Conservation (phyloP, 2,888 invertebrate species). For the Adelphocoris suturalis region DNA sequence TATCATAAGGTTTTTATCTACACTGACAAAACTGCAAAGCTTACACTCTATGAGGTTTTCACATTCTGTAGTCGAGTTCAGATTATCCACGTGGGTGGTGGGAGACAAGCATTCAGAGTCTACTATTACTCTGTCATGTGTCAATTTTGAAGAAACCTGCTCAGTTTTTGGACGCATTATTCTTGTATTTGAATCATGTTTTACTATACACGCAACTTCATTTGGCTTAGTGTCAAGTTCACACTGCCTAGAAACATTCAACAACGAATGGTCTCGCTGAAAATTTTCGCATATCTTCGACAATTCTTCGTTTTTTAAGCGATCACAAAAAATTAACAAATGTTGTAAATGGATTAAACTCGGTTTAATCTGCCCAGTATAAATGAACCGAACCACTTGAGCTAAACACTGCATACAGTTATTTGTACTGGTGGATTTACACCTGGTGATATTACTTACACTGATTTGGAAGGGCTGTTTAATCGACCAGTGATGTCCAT, state of each 20-base stretch:
- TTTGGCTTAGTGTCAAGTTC: neutral
- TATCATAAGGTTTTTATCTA: conserved; percentile 47
- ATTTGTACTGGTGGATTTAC: conserved; percentile 58
- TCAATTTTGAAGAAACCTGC: neutral
- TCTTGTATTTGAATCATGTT: neutral
- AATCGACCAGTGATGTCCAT: conserved; percentile 67
- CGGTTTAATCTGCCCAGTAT: conserved; percentile 70
- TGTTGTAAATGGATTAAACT: conserved; percentile 61
- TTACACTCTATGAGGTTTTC: conserved; percentile 21
- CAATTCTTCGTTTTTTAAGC: conserved; percentile 62
- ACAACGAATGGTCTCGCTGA: neutral
- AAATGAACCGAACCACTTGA: conserved; percentile 71
- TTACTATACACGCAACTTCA: neutral
- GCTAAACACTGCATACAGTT: conserved; percentile 71
- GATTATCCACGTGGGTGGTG: neutral
- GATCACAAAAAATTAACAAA: conserved; percentile 62
- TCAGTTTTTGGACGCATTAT: neutral
- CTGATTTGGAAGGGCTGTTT: conserved; percentile 70
- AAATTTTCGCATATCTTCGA: conserved; percentile 34
- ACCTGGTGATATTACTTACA: conserved; percentile 61
- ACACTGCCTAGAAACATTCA: neutral
- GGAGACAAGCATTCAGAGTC: neutral
- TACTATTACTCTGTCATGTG: neutral
- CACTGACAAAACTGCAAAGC: conserved; percentile 39
- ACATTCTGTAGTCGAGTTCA: neutral